A percentile compares a stretch with the other conserved stretches of the same genome.
Conservation (phyloP, 1,140 invertebrate species). For the Drosophila sucinea region DNA sequence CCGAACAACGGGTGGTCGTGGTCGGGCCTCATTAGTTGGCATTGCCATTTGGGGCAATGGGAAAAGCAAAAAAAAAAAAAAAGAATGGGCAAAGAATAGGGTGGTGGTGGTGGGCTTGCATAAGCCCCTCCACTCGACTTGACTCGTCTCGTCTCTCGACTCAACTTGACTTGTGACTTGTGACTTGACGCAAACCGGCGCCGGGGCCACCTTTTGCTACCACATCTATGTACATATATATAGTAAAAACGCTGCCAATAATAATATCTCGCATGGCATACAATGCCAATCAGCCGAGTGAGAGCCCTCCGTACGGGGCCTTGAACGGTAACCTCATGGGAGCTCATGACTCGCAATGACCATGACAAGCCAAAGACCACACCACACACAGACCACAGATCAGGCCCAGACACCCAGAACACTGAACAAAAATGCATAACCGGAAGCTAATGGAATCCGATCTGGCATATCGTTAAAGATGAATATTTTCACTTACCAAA, state of each 20-base stretch:
- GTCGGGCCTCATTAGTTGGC: constrained; percentile 71
- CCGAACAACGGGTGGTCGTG: constrained; percentile 17
- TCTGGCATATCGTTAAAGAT: too few species aligned
- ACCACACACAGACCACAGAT: not conserved
- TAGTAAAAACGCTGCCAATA: constrained; percentile 59
- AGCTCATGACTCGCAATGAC: constrained; percentile 15
- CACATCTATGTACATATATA: too few species aligned
- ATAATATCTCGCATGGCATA: constrained; percentile 58
- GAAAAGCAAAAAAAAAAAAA: too few species aligned
- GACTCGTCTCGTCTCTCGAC: constrained; percentile 44
- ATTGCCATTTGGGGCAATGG: constrained; percentile 53
- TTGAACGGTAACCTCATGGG: constrained; percentile 40
- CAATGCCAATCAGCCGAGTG: constrained; percentile 52
- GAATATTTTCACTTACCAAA: constrained; percentile 83
- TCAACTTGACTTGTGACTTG: constrained; percentile 60
- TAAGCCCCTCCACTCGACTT: constrained; percentile 58
- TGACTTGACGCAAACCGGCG: constrained; percentile 60
- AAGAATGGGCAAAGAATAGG: not conserved
- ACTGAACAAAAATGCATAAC: constrained; percentile 10
- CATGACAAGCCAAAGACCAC: not conserved
- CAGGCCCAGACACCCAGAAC: not conserved
- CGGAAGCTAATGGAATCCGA: too few species aligned
- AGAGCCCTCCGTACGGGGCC: constrained; percentile 31
- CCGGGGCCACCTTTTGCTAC: constrained; percentile 55
- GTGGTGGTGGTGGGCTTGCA: constrained; percentile 50